phyloP scores from a whole-genome alignment of 2,888 invertebrate species.

The Drosophila kanekoi region DNA sequence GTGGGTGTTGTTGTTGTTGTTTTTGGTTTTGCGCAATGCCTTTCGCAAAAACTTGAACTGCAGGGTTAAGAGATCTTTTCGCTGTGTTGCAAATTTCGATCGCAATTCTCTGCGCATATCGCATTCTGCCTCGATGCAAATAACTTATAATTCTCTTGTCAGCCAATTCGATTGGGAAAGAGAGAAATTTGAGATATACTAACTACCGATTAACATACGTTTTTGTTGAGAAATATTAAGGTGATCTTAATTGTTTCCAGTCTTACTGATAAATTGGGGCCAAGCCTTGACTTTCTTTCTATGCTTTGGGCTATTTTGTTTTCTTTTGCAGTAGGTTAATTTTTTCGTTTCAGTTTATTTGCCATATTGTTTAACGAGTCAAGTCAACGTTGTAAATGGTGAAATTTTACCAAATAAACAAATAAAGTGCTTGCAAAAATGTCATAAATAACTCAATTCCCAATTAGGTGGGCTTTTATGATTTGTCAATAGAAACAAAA shows the following conservation, averaged over 20 bases:
- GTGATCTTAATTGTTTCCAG: slow-evolving; percentile 19
- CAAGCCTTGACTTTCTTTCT: slow-evolving; percentile 67
- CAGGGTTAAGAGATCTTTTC: slow-evolving; percentile 56
- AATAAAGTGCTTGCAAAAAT: slow-evolving; percentile 43
- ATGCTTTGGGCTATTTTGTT: slow-evolving; percentile 35
- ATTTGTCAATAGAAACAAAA: slow-evolving; percentile 31
- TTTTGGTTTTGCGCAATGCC: slow-evolving; percentile 43
- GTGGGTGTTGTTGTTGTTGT: slow-evolving; percentile 18
- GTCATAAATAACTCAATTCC: slow-evolving; percentile 41
- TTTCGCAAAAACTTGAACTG: slow-evolving; percentile 68
- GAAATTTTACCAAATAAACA: slow-evolving; percentile 64
- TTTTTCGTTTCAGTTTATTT: slow-evolving; percentile 57
- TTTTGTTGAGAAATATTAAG: not conserved
- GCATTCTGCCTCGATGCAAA: not conserved
- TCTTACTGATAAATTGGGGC: slow-evolving; percentile 58
- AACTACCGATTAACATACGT: not conserved
- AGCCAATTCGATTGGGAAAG: not conserved
- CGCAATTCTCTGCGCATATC: slow-evolving; percentile 22
- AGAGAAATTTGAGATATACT: not conserved
- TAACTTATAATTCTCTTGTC: slow-evolving; percentile 18
- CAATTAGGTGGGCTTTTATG: slow-evolving; percentile 48
- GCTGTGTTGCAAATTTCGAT: slow-evolving; percentile 30
- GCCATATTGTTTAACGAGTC: slow-evolving; percentile 61
- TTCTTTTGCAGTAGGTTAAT: slow-evolving; percentile 30
- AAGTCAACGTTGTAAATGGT: slow-evolving; percentile 33